phyloP scores from a whole-genome alignment of 92 coral and sea anemone species.

The Phenganax stokvisi region DNA sequence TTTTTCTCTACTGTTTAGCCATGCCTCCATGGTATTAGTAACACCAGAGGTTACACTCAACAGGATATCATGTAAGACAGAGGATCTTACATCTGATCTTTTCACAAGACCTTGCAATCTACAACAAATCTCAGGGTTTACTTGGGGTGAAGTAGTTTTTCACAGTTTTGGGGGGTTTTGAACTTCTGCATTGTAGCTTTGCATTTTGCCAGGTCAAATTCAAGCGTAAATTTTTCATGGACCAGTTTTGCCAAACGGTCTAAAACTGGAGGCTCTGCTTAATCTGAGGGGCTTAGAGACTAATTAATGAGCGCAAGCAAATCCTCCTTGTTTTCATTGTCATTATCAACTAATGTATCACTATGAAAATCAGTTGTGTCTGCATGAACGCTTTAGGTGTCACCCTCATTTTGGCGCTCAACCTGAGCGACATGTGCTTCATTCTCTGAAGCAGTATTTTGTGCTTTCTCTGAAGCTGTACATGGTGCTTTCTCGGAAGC shows the following conservation, averaged over 20 bases:
- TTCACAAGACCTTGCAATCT: constrained; percentile 1
- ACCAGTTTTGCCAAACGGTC: neutral
- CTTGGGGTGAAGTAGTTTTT: neutral
- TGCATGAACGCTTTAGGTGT: neutral
- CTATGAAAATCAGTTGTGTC: neutral
- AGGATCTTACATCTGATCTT: neutral
- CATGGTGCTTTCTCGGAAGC: neutral
- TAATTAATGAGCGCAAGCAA: neutral
- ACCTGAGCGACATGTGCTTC: neutral
- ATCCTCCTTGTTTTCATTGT: neutral
- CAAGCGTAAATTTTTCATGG: neutral
- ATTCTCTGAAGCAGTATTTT: neutral
- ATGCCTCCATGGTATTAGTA: neutral
- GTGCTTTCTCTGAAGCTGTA: constrained; percentile 12
- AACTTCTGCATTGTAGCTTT: neutral
- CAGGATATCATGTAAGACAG: constrained; percentile 11
- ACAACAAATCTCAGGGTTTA: constrained; percentile 16
- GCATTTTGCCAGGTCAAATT: neutral
- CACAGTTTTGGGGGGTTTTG: neutral
- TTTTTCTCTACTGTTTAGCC: constrained; percentile 3
- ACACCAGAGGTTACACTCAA: constrained; percentile 5
- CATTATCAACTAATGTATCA: neutral
- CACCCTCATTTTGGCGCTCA: neutral
- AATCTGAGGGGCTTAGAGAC: neutral
- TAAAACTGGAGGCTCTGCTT: neutral